phyloP scores from a whole-genome alignment of 92 coral and sea anemone species.

The Meandrina meandrites region DNA sequence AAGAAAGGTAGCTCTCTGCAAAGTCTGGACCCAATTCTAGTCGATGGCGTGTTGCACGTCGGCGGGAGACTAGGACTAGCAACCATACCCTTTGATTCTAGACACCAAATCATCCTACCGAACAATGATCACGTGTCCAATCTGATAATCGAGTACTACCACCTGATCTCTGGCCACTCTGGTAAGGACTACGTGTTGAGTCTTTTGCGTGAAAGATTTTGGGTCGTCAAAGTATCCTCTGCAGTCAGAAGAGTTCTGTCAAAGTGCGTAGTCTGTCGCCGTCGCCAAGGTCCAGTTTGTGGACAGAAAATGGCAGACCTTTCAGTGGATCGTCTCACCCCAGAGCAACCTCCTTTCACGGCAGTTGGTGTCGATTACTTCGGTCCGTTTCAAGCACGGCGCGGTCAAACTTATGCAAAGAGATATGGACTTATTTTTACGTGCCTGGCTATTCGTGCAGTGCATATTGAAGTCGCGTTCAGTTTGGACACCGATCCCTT shows the following conservation, averaged over 20 bases:
- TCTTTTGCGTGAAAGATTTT: conserved; percentile 38
- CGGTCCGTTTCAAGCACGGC: conserved; percentile 38
- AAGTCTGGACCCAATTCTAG: conserved; percentile 29
- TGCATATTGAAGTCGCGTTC: conserved; percentile 10
- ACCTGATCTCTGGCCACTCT: too few species aligned
- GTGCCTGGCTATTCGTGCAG: too few species aligned
- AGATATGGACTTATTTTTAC: conserved; percentile 47
- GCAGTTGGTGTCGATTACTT: too few species aligned
- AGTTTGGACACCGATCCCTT: conserved; percentile 30
- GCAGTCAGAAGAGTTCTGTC: conserved; percentile 25
- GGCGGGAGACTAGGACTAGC: too few species aligned
- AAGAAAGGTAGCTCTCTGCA: conserved; percentile 36
- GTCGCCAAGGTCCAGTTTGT: conserved; percentile 26
- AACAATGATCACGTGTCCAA: too few species aligned
- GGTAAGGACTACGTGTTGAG: too few species aligned
- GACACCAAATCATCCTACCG: too few species aligned
- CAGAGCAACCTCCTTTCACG: conserved; percentile 37
- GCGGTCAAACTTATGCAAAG: conserved; percentile 14
- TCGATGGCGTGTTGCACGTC: too few species aligned
- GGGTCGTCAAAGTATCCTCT: conserved; percentile 36
- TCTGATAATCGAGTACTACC: too few species aligned
- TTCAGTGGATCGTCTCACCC: conserved; percentile 32
- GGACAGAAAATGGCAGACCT: conserved; percentile 58
- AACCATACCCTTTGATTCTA: too few species aligned
- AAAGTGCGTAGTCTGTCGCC: conserved; percentile 33